A percentile compares a stretch with the other conserved stretches of the same genome.
Evolutionary conservation across 1,140 invertebrate species (phyloP).

Genomic region (Aphelenchoides besseyi): DNA sequence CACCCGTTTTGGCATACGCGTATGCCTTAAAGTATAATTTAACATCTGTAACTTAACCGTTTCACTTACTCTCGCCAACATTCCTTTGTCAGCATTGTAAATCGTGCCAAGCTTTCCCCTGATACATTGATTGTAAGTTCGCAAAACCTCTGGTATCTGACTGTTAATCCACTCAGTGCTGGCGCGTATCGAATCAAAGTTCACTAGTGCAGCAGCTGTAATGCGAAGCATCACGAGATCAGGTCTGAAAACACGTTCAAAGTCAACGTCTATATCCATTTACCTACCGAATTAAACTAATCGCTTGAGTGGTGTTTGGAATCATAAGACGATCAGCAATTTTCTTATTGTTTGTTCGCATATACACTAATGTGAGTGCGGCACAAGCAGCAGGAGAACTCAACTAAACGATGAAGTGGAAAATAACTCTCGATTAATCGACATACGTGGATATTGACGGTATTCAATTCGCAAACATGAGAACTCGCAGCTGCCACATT

Average conservation of each 20-base stretch:
- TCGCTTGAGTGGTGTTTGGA: background rate
- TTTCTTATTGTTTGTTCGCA: constrained; percentile 21
- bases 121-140: background rate
- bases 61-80: constrained; percentile 6
- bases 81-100: background rate
- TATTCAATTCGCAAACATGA: constrained; percentile 10
- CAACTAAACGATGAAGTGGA: constrained; percentile 7
- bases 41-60: background rate
- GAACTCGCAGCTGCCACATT: constrained; percentile 11
- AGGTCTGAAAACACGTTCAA: background rate
- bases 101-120: background rate
- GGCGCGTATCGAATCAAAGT: background rate
- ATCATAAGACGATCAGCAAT: constrained; percentile 4
- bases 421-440: too few species aligned
- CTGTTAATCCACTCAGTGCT: background rate
- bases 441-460: constrained; percentile 16
- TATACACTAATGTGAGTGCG: constrained; percentile 20
- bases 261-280: background rate
- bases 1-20: constrained; percentile 27
- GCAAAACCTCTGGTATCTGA: constrained; percentile 11
- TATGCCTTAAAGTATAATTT: constrained; percentile 8
- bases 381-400: constrained; percentile 23
- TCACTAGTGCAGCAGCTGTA: background rate
- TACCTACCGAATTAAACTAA: constrained; percentile 14
- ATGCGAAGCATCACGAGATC: constrained; percentile 13